Percentiles rank a stretch among this genome's conserved stretches.
phyloP scores from a whole-genome alignment of 2,797 vertebrate genomes.

The Dryobates pubescens region DNA sequence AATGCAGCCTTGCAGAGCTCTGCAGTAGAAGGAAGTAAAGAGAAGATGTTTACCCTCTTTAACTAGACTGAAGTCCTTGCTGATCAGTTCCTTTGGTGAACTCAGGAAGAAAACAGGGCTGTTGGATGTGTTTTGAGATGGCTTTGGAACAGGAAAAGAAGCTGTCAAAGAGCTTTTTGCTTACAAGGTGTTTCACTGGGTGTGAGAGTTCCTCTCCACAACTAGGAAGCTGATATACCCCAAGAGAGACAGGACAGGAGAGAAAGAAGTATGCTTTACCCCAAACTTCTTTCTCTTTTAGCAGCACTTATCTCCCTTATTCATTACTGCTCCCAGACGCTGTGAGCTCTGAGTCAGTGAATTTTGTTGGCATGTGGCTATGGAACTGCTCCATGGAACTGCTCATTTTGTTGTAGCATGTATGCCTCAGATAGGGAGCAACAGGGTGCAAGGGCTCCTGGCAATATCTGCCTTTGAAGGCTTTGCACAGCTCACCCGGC shows the following conservation, averaged over 20 bases:
- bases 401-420: neutral
- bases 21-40: neutral
- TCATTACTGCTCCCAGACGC: neutral
- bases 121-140: neutral
- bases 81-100: neutral
- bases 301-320: neutral
- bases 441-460: neutral
- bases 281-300: neutral
- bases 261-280: neutral
- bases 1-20: neutral
- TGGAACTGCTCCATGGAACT: neutral
- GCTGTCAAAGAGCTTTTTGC: neutral
- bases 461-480: neutral
- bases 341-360: neutral
- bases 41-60: accelerated
- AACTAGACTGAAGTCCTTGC: neutral
- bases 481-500: neutral
- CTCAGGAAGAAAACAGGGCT: neutral
- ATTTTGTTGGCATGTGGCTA: neutral
- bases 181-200: neutral
- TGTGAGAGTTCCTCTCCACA: neutral
- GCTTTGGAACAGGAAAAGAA: neutral
- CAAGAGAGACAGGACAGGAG: neutral
- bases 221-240: neutral
- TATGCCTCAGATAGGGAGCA: neutral